Evolutionary conservation across 2,797 vertebrate species (phyloP).

Genomic region (Onychomys leucogaster): DNA sequence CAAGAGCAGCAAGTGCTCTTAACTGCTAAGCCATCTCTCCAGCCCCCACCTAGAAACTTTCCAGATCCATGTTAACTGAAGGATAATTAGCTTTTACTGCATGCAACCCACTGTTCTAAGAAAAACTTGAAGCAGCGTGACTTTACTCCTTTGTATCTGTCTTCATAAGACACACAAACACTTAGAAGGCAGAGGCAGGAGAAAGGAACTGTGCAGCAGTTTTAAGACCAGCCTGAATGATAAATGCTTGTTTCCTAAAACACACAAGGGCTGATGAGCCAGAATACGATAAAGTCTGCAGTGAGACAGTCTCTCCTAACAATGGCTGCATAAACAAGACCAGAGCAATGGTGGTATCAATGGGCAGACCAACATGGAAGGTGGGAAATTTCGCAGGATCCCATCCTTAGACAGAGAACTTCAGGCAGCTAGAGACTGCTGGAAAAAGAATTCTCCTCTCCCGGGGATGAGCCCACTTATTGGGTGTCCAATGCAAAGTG

Average conservation of each 20-base stretch:
- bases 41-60: background rate
- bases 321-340: background rate
- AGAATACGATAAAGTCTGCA: background rate
- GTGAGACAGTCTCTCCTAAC: background rate
- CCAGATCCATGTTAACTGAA: background rate
- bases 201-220: background rate
- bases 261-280: background rate
- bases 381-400: background rate
- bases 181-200: background rate
- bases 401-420: background rate
- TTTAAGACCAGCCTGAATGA: background rate
- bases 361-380: background rate
- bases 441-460: background rate
- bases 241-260: background rate
- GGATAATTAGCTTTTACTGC: slow-evolving; percentile 32
- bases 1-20: background rate
- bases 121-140: background rate
- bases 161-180: slow-evolving; percentile 20
- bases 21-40: background rate
- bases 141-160: slow-evolving; percentile 18
- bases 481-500: background rate
- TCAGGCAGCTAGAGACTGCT: background rate
- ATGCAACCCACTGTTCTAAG: background rate
- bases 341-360: background rate
- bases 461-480: background rate